Evolutionary conservation across 2,888 invertebrate genomes (phyloP).

Genomic region (Drosophila kambysellisi): DNA sequence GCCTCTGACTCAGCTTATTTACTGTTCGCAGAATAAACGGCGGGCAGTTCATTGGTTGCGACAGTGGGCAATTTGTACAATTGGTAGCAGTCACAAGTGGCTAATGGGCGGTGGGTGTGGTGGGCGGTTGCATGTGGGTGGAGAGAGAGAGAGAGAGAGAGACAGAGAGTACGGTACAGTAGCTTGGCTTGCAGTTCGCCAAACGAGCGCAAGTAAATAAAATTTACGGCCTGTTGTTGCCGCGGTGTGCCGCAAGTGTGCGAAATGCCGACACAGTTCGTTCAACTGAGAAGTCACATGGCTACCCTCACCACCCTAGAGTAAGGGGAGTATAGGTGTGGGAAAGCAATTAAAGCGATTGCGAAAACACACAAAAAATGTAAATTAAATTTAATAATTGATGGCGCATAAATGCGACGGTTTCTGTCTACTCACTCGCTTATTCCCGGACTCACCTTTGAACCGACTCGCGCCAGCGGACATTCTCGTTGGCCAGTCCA

Average conservation of each 20-base stretch:
- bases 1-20: constrained; percentile 49
- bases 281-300: constrained; percentile 41
- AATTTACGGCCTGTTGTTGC: constrained; percentile 77
- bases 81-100: constrained; percentile 34
- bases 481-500: constrained; percentile 96
- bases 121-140: neutral
- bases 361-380: constrained; percentile 68
- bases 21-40: constrained; percentile 60
- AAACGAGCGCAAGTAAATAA: constrained; percentile 75
- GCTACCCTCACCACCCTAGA: neutral
- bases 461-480: constrained; percentile 84
- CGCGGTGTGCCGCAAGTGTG: constrained; percentile 64
- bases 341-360: constrained; percentile 73
- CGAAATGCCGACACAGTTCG: constrained; percentile 50
- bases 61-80: constrained; percentile 58
- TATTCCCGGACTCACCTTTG: constrained; percentile 74
- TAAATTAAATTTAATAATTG: constrained; percentile 81
- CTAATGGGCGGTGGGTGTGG: neutral
- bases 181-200: constrained; percentile 43
- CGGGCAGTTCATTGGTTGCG: constrained; percentile 66
- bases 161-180: neutral
- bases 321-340: constrained; percentile 5
- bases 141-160: too few relatives aligned
- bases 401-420: constrained; percentile 67
- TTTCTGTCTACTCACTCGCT: constrained; percentile 57